Evolutionary conservation across 2,113 vertebrate species (phyloP).

Genomic region (Microtus montanus): DNA sequence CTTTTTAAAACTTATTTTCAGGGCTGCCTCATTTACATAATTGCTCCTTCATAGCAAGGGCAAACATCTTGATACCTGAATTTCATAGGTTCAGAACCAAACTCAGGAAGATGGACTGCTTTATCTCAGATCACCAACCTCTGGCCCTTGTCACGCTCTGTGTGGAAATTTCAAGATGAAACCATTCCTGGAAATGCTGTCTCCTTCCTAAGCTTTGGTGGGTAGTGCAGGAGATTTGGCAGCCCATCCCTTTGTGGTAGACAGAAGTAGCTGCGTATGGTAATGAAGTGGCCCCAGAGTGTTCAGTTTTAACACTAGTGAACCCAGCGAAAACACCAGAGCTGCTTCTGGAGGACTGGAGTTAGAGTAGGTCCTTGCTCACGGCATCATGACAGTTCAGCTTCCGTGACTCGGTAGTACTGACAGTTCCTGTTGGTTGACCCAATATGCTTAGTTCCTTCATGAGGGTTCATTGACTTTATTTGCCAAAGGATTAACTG

Average conservation of each 20-base stretch:
- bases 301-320: not conserved
- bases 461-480: conserved; percentile 45
- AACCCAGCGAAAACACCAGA: not conserved
- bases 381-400: not conserved
- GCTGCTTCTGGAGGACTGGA: conserved; percentile 12
- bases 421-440: not conserved
- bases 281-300: not conserved
- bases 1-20: not conserved
- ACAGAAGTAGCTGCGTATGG: not conserved
- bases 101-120: conserved; percentile 12
- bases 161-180: not conserved
- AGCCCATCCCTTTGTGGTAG: conserved; percentile 13
- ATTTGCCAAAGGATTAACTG: conserved; percentile 30
- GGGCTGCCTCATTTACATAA: not conserved
- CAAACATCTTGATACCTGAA: not conserved
- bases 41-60: conserved; percentile 2
- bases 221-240: not conserved
- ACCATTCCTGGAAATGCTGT: not conserved
- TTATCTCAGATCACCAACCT: not conserved
- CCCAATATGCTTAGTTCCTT: not conserved
- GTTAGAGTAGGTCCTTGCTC: not conserved
- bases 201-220: conserved; percentile 4
- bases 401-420: not conserved
- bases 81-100: not conserved
- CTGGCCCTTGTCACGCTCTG: not conserved